Percentiles rank a stretch among this genome's conserved stretches.
phyloP scores from a whole-genome alignment of 2,888 invertebrate genomes.

The Vesta saturnalis region DNA sequence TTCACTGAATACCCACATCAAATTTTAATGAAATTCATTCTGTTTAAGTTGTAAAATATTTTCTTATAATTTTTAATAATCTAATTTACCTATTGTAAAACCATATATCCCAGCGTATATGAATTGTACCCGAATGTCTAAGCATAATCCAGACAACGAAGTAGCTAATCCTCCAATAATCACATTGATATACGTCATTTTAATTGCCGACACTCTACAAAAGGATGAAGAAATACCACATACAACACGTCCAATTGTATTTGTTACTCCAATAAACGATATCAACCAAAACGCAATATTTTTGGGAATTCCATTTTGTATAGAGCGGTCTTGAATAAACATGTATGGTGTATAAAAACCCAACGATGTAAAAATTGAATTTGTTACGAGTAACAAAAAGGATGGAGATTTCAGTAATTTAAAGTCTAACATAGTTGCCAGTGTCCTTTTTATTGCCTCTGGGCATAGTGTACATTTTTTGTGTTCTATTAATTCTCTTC shows the following conservation, averaged over 20 bases:
- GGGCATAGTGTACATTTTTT: slow-evolving; percentile 75
- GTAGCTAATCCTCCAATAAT: slow-evolving; percentile 77
- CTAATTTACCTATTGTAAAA: slow-evolving; percentile 79
- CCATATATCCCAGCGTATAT: slow-evolving; percentile 84
- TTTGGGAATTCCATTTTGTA: slow-evolving; percentile 63
- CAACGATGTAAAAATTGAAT: slow-evolving; percentile 90
- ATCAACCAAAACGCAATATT: slow-evolving; percentile 73
- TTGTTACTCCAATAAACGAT: slow-evolving; percentile 86
- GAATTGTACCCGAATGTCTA: slow-evolving; percentile 71
- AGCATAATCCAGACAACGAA: slow-evolving; percentile 73
- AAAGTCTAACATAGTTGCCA: slow-evolving; percentile 86
- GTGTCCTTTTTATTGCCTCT: slow-evolving; percentile 75
- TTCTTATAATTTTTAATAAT: not conserved
- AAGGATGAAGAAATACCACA: slow-evolving; percentile 71
- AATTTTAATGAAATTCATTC: too few species aligned
- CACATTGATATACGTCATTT: slow-evolving; percentile 39
- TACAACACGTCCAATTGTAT: slow-evolving; percentile 85
- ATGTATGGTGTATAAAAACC: slow-evolving; percentile 93
- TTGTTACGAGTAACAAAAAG: slow-evolving; percentile 83
- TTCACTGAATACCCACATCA: too few species aligned
- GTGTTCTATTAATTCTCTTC: slow-evolving; percentile 73
- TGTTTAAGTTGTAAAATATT: too few species aligned
- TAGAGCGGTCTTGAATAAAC: slow-evolving; percentile 73
- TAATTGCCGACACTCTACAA: slow-evolving; percentile 36
- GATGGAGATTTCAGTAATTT: slow-evolving; percentile 82